Base-by-base conservation (phyloP, 1,140 invertebrate species). In the Eubasilissa regina region DNA sequence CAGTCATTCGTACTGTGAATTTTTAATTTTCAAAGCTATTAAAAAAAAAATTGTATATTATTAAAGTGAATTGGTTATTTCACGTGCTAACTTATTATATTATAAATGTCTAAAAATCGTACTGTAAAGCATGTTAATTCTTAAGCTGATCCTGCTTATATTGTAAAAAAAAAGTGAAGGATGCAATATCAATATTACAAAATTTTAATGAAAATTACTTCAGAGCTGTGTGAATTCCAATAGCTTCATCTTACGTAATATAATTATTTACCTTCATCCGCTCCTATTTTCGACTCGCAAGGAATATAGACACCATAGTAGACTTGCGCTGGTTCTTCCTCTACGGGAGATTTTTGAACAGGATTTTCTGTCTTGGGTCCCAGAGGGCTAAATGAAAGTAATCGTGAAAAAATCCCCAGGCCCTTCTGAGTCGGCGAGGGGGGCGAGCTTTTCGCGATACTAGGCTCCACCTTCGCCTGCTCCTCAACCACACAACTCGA, bases 261-360 rank as follows among this genome's bases (percentile, higher is more conserved):
- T 55, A 62, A 84, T 55, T 51, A 72, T n/a, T 47, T 76, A 89
- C 88, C 87, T 88, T 89, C 87, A 84, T 89, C 88, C 44, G 87
- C 86, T 58, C 87, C 88, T 81, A 88, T 88, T 78, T 88, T 89
- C 6, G 87, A 86, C 85, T 89, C 89, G 81, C 87, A 89, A 11
- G 89, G 89, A 84, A 89, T 89, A 79, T 88, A 89, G 10, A 89
- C 88, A 72, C 87, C 89, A 81, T 89, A 89, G 62, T 87, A 89
- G 8, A 85, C 88, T 4, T 81, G 84, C 11, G 84, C 83, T 0
- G 87, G 85, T 51, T 89, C 87, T 44, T 76, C 48, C n/a, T 72
- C 64, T 55, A 79, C 72, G n/a, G 56, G 44, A 48, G 56, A 45
- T 51, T 81, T 77, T 58, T 70, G 47, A 7, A 60, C 44, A 9